Evolutionary conservation across 1,140 invertebrate genomes (phyloP).

Genomic region (Philopotamus ludificatus): DNA sequence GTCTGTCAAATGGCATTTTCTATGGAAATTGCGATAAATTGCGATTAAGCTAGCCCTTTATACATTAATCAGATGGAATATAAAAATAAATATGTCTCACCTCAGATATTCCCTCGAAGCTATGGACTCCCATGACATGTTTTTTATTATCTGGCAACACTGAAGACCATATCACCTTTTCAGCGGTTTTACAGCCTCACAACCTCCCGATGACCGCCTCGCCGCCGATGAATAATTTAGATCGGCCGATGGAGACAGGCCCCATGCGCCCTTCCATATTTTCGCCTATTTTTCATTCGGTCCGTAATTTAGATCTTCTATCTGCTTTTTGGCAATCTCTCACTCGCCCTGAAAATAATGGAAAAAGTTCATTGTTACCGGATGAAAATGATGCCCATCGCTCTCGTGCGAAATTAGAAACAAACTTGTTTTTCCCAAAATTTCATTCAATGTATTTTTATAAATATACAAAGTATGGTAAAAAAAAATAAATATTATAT

Average conservation of each 20-base stretch:
- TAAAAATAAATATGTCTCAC: conserved; percentile 40
- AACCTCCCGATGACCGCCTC: background rate
- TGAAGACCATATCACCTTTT: conserved; percentile 22
- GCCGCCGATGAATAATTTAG: background rate
- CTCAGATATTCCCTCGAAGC: conserved; percentile 56
- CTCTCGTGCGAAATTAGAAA: no score
- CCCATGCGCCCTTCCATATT: background rate
- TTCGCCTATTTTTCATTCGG: background rate
- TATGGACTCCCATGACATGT: conserved; percentile 57
- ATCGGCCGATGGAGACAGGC: background rate
- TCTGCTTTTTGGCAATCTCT: no score
- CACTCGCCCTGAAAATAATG: no score
- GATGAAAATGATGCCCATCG: no score
- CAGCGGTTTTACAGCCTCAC: background rate
- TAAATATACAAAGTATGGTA: no score
- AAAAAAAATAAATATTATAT: no score
- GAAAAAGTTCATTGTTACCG: no score
- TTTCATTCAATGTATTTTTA: no score
- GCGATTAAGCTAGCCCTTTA: background rate
- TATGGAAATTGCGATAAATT: conserved; percentile 4
- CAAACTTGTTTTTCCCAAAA: no score
- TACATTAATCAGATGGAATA: background rate
- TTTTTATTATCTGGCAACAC: conserved; percentile 36
- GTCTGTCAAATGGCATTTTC: background rate
- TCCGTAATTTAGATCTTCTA: no score